Evolutionary conservation across 2,888 invertebrate species (phyloP).

Genomic region (Stratiomys singularior): DNA sequence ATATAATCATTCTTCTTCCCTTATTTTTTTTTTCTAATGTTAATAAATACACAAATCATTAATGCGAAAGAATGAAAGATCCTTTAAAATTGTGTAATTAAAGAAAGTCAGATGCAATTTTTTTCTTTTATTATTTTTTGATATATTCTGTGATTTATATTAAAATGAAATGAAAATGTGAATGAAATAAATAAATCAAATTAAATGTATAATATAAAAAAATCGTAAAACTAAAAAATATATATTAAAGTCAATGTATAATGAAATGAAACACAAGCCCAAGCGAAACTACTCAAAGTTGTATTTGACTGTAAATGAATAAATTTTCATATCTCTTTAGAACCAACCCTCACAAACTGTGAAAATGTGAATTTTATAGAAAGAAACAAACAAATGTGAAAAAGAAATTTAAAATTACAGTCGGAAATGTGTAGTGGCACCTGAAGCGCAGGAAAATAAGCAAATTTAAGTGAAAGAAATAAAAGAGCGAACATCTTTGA

Average conservation of each 20-base stretch:
- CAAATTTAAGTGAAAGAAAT: too few species aligned
- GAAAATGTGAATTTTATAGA: conserved; percentile 8
- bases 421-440: background rate
- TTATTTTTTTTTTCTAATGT: conserved; percentile 2
- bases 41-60: background rate
- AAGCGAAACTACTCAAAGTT: conserved; percentile 27
- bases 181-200: conserved; percentile 46
- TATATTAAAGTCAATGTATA: conserved; percentile 40
- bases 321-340: conserved; percentile 30
- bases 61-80: background rate
- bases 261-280: background rate
- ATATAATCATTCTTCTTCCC: background rate
- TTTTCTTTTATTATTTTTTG: conserved; percentile 31
- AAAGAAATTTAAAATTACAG: background rate
- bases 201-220: conserved; percentile 36
- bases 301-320: conserved; percentile 10
- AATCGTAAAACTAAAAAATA: conserved; percentile 24
- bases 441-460: too few species aligned
- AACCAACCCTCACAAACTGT: background rate
- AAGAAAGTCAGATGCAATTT: conserved; percentile 44
- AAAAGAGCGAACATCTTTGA: too few species aligned
- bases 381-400: background rate
- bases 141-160: conserved; percentile 47
- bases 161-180: conserved; percentile 26
- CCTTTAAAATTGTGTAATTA: conserved; percentile 21